A percentile compares a stretch with the other conserved stretches of the same genome.
Evolutionary conservation across 2,888 invertebrate species (phyloP).

Genomic region (Adelognathus sp.): DNA sequence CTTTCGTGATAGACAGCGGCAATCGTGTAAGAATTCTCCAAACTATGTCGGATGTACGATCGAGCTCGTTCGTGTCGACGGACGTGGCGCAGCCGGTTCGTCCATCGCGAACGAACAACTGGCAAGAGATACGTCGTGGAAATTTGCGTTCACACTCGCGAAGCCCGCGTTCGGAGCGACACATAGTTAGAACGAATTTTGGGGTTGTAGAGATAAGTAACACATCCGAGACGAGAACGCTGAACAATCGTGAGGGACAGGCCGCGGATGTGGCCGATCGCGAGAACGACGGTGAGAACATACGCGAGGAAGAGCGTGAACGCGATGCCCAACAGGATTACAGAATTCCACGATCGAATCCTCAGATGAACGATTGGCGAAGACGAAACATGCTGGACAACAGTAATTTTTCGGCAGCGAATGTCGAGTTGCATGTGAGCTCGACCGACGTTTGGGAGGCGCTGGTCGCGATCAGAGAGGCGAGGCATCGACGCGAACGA

Average conservation of each 20-base stretch:
- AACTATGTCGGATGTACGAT: constrained; percentile 65
- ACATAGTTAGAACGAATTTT: constrained; percentile 64
- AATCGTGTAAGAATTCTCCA: constrained; percentile 71
- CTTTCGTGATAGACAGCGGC: constrained; percentile 73
- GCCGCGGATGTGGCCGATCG: constrained; percentile 13
- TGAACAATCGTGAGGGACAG: constrained; percentile 59
- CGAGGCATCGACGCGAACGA: constrained; percentile 83
- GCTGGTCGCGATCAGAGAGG: constrained; percentile 85
- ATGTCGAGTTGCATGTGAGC: constrained; percentile 80
- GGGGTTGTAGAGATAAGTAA: constrained; percentile 67
- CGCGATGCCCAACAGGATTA: constrained; percentile 64
- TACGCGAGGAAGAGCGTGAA: constrained; percentile 60
- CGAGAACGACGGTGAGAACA: constrained; percentile 44
- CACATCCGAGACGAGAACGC: constrained; percentile 54
- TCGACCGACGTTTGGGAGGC: constrained; percentile 87
- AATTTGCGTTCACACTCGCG: constrained; percentile 64
- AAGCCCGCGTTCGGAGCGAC: constrained; percentile 65
- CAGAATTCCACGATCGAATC: constrained; percentile 63
- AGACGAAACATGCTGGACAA: constrained; percentile 71
- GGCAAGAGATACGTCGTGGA: constrained; percentile 68
- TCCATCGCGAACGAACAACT: constrained; percentile 67
- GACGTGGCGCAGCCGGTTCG: constrained; percentile 67
- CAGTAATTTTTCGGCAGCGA: constrained; percentile 72
- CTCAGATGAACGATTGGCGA: constrained; percentile 68
- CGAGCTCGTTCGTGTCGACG: constrained; percentile 65